Evolutionary conservation across 1,140 invertebrate genomes (phyloP).

Genomic region (Trachymyrmex septentrionalis): DNA sequence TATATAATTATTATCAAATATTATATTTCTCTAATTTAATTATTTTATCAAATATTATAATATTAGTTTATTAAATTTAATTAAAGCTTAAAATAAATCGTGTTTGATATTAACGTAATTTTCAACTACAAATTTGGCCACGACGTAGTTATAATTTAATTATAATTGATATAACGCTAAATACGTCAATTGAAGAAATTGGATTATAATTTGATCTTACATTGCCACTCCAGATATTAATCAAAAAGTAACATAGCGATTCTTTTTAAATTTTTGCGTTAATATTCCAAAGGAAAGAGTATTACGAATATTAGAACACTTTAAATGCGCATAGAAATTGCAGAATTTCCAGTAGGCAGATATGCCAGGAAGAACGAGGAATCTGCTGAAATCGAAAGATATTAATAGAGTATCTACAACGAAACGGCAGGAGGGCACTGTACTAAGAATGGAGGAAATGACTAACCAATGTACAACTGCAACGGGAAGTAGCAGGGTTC

Average conservation of each 20-base stretch:
- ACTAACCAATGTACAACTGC: conserved; percentile 57
- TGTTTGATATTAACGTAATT: background rate
- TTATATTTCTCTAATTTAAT: background rate
- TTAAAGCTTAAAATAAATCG: background rate
- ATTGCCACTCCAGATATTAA: background rate
- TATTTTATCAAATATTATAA: background rate
- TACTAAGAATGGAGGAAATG: conserved; percentile 55
- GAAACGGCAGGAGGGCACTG: conserved; percentile 17
- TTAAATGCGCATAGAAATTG: conserved; percentile 55
- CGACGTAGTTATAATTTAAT: background rate
- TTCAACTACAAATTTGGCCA: background rate
- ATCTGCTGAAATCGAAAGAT: conserved; percentile 58
- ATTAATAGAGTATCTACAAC: conserved; percentile 49
- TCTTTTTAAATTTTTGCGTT: conserved; percentile 13
- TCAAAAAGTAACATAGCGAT: background rate
- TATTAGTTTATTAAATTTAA: background rate
- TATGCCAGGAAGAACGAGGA: conserved; percentile 25
- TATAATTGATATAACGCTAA: background rate
- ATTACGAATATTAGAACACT: conserved; percentile 15
- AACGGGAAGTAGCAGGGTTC: conserved; percentile 34
- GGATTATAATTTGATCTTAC: background rate
- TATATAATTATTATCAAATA: background rate
- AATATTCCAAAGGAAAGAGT: background rate
- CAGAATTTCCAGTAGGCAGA: conserved; percentile 13
- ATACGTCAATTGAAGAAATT: background rate